Evolutionary conservation across 2,113 vertebrate species (phyloP), one percentile per base, ranked within the genome.

Genomic region (Origma solitaria): DNA sequence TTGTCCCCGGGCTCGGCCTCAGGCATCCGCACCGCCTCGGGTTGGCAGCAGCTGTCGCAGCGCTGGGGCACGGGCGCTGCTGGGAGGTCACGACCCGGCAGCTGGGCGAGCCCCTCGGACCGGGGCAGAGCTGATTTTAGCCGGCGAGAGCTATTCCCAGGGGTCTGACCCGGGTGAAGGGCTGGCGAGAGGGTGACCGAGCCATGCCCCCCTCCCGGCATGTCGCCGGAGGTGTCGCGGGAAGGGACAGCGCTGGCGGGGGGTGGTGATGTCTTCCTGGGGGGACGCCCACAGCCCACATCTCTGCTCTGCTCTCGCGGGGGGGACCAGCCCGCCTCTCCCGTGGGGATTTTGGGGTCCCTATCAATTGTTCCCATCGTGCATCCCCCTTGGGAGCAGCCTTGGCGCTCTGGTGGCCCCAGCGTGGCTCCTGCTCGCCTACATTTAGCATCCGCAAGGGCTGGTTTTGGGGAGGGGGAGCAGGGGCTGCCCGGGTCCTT

Each of bases 141-240:
- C 62, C 4, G 4, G 14, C 13, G 3, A 64, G 49, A 71, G 73
- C 86, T 85, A 90, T 92, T 94, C 82, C 49, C 2, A 54, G 92
- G 58, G 50, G 2, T n/a, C 13, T 64, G 60, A 75, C 44, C 82
- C 16, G 15, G 77, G 76, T 54, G 82, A 92, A 82, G 71, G 82
- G 53, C 9, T 15, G 31, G 16, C 1, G 7, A 49, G 23, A 13
- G 20, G 66, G 31, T 22, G 72, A 25, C 23, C 12, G 27, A 80
- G 44, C 25, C 61, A 0, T 10, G 18, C 30, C 18, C 30, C 3
- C 2, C 10, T 20, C 28, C 57, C 7, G 4, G 7, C 19, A 2
- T 5, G 7, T 53, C 77, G 25, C 42, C 2, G 21, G n/a, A n/a
- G 38, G 30, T 38, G 30, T 1, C 12, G 0, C 6, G 2, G 72